phyloP scores from a whole-genome alignment of 2,888 invertebrate genomes.

The Trypoxylon attenuatum region DNA sequence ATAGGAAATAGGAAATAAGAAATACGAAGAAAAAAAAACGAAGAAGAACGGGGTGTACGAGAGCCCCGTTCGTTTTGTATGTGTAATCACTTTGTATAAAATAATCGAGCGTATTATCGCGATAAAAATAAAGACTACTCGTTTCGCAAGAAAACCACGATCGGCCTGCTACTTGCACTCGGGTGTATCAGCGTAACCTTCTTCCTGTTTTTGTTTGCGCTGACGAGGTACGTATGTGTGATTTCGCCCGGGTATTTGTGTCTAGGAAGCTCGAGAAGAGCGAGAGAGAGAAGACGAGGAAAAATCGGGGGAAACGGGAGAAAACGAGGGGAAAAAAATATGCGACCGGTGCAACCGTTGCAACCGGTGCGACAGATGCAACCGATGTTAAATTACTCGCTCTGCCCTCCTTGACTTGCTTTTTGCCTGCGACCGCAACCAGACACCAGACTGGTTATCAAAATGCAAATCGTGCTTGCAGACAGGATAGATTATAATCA shows the following conservation, averaged over 20 bases:
- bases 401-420: too few relatives aligned
- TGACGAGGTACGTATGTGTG: too few relatives aligned
- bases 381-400: too few relatives aligned
- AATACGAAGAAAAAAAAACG: slow-evolving; percentile 1
- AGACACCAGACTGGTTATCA: neutral
- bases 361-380: too few relatives aligned
- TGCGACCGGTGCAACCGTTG: too few relatives aligned
- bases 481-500: neutral
- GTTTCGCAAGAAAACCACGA: slow-evolving; percentile 41
- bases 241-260: neutral
- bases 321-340: too few relatives aligned
- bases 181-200: slow-evolving; percentile 44
- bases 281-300: slow-evolving; percentile 4
- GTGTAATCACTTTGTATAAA: slow-evolving; percentile 56
- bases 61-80: slow-evolving; percentile 52
- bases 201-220: slow-evolving; percentile 47
- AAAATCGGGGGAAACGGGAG: too few relatives aligned
- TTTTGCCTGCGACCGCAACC: neutral
- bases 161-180: slow-evolving; percentile 23
- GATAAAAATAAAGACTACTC: slow-evolving; percentile 48
- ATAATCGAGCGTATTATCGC: slow-evolving; percentile 46
- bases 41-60: slow-evolving; percentile 11
- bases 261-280: slow-evolving; percentile 14
- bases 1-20: slow-evolving; percentile 6
- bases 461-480: neutral